Evolutionary conservation across 2,888 invertebrate genomes (phyloP).

Genomic region (Aromia moschata): DNA sequence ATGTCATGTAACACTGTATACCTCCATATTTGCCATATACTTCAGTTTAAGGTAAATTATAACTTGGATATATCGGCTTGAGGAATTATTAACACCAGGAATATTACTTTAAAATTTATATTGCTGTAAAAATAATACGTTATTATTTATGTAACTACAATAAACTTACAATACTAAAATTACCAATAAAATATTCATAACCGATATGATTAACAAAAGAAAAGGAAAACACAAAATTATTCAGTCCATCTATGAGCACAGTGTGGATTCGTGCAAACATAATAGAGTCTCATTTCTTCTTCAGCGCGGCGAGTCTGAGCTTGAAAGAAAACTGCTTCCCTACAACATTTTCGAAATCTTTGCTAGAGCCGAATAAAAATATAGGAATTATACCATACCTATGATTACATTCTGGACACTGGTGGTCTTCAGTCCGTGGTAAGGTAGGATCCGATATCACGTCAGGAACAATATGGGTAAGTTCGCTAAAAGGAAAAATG

Average conservation of each 20-base stretch:
- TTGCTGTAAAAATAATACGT: no score
- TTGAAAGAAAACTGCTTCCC: conserved; percentile 98
- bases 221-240: no score
- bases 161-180: no score
- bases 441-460: conserved; percentile 98
- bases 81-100: no score
- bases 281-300: conserved; percentile 98
- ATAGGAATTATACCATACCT: conserved; percentile 60
- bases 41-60: no score
- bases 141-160: no score
- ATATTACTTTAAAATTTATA: no score
- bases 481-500: conserved; percentile 71
- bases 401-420: conserved; percentile 95
- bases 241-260: conserved; percentile 98
- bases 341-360: conserved; percentile 36
- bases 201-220: no score
- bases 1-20: no score
- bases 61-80: no score
- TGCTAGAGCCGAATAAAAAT: neutral
- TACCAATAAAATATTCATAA: no score
- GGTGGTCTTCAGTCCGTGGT: conserved; percentile 97
- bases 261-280: conserved; percentile 91
- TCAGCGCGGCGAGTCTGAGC: conserved; percentile 96
- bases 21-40: no score
- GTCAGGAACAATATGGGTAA: conserved; percentile 98